Evolutionary conservation across 1,140 invertebrate species (phyloP).

Genomic region (Neodiprion virginianus): DNA sequence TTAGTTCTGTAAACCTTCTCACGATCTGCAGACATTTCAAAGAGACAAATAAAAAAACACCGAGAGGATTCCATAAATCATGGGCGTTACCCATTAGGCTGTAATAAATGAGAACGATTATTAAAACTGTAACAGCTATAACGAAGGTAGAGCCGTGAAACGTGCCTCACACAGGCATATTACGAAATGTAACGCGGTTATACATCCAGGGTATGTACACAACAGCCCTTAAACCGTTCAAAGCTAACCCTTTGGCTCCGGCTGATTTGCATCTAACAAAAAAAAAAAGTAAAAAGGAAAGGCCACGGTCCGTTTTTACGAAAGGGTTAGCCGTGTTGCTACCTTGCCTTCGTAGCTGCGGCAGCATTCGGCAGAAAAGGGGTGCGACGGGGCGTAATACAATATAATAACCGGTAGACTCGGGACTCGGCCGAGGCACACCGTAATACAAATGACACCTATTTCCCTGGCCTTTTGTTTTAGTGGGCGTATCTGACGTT

Average conservation of each 20-base stretch:
- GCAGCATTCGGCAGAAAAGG: not conserved
- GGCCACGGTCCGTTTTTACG: not conserved
- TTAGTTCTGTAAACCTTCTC: not conserved
- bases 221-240: too few relatives aligned
- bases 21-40: not conserved
- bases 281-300: not conserved
- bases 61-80: not conserved
- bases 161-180: too few relatives aligned
- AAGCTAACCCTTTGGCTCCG: too few relatives aligned
- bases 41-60: too few relatives aligned
- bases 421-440: not conserved
- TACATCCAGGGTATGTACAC: too few relatives aligned
- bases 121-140: constrained; percentile 1
- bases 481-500: constrained; percentile 38
- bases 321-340: not conserved
- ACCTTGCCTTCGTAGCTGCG: too few relatives aligned
- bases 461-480: constrained; percentile 41
- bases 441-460: constrained; percentile 35
- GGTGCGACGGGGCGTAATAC: not conserved
- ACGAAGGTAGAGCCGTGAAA: not conserved
- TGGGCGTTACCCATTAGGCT: not conserved
- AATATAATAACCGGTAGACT: not conserved
- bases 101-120: not conserved
- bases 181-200: too few relatives aligned
- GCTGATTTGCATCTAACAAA: too few relatives aligned